Base-by-base conservation (phyloP, 2,113 vertebrate genomes). In the Odontophorus gujanensis region DNA sequence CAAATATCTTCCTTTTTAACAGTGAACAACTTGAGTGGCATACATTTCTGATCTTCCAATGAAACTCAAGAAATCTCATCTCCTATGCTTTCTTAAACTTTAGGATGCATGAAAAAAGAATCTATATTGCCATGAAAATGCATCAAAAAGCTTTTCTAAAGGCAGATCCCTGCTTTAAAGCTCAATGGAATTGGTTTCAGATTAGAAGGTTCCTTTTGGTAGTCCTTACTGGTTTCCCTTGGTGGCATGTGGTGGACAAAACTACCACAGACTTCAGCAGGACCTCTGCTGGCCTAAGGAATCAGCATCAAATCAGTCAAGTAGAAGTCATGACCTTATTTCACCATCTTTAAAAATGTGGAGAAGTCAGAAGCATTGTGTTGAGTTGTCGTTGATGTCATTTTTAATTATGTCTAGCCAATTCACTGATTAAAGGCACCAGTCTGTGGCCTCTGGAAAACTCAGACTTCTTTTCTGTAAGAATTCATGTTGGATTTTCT, bases 401-500 rank as follows among this genome's bases (percentile, higher is more conserved):
- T 55, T 30, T 30, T 55, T 55, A 51, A 34, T 24, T 19, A 51
- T 24, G 10, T 42, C 63, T 80, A 65, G 38, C 10, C 34, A 76
- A 38, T n/a, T 34, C 50, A 59, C 25, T 53, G 45, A 18, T 20
- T 3, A 19, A n/a, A 25, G 11, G 57, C 11, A 88, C 30, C 24
- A 67, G 13, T 50, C 22, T 5, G 15, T 1, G 16, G 14, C 40
- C 51, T 84, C 45, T 10, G 9, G 34, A 47, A 61, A 80, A 84
- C 11, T 43, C 34, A 28, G 43, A 48, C 10, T 6, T 69, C 30
- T 75, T 83, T 80, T 55, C 13, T 1, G 34, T 36, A 69, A n/a
- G 58, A 91, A 79, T 76, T 85, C 18, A 18, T 66, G 28, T 25
- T 79, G 67, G 81, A 73, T 81, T 95, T 91, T 84, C 71, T 91